Base-by-base conservation (phyloP, 2,113 vertebrate genomes). In the Chloroceryle aenea region DNA sequence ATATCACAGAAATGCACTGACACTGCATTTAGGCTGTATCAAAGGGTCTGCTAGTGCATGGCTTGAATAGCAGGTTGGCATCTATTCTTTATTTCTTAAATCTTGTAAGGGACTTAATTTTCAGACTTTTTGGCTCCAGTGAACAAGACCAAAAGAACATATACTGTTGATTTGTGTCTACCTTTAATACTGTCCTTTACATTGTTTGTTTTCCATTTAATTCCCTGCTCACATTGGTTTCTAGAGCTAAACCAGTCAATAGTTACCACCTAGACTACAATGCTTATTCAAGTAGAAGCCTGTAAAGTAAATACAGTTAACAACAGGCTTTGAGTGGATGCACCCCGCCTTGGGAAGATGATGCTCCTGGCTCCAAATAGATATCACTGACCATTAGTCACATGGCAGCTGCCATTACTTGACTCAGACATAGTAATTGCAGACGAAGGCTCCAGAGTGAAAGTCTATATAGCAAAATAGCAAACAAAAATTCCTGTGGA, bases 211-310 rank as follows among this genome's bases (percentile, higher is more conserved):
- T 20, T 10, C 2, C 11, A 50, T 88, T 83, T 62, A 10, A 45
- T 74, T 88, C 42, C 42, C 3, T 11, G 7, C 4, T 36, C 0
- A 0, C 36, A 29, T 20, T 43, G 68, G 13, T 14, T 85, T 93
- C 27, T 85, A 53, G 45, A 85, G 8, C 12, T 62, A 69, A 72
- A 61, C 1, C 5, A 23, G 22, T 29, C 64, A 36, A 40, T 13
- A 58, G 7, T 62, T 85, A 27, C n/a, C 27, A 38, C 11, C 29
- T 34, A 27, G 22, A 74, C n/a, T 19, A 18, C 4, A 50, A 25
- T 47, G 15, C 5, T 62, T 50, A 43, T 53, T 18, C 11, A 36
- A 42, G 21, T 21, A 74, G 23, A 52, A 88, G 7, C 8, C 53
- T 61, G 14, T 32, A 63, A 34, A 25, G 8, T 38, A 74, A 87